These are phyloP conservation scores for Coreius guichenoti DNA, from an alignment of 2,797 vertebrate species.

Conservation along the genomic window DNA sequence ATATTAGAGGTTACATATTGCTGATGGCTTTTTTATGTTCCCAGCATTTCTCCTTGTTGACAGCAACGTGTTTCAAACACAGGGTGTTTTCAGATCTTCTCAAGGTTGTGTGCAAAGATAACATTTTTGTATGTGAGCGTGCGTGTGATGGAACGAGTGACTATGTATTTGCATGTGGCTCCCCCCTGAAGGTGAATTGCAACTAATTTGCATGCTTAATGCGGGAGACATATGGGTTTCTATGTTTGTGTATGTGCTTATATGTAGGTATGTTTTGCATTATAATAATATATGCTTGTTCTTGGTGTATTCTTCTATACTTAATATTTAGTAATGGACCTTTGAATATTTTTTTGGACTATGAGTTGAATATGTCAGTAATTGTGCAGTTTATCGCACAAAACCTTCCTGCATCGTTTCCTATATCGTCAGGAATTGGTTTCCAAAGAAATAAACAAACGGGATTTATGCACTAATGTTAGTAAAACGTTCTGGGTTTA, in stretches of 20 bases:
- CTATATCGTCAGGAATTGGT: background rate
- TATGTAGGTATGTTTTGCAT: slow-evolving; percentile 3
- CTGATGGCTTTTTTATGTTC: slow-evolving; percentile 58
- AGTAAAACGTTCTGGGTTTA: slow-evolving; percentile 37
- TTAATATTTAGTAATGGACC: background rate
- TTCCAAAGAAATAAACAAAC: background rate
- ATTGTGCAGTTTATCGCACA: background rate
- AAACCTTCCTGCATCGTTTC: background rate
- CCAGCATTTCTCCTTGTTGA: slow-evolving; percentile 43
- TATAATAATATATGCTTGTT: background rate
- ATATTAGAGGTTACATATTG: slow-evolving; percentile 53
- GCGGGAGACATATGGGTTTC: slow-evolving; percentile 35
- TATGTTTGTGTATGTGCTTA: slow-evolving; percentile 12
- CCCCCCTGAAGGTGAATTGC: slow-evolving; percentile 26
- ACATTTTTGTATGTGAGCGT: slow-evolving; percentile 17
- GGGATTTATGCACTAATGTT: background rate
- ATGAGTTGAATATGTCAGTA: background rate
- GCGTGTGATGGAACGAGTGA: background rate
- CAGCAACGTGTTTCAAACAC: slow-evolving; percentile 16
- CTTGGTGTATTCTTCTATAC: background rate
- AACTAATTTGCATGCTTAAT: slow-evolving; percentile 52
- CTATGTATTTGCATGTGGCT: slow-evolving; percentile 21
- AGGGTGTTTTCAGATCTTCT: slow-evolving; percentile 33
- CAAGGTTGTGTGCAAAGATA: slow-evolving; percentile 36
- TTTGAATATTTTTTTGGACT: background rate